Base-by-base conservation (phyloP, 2,797 vertebrate species). In the Bovichtus diacanthus region DNA sequence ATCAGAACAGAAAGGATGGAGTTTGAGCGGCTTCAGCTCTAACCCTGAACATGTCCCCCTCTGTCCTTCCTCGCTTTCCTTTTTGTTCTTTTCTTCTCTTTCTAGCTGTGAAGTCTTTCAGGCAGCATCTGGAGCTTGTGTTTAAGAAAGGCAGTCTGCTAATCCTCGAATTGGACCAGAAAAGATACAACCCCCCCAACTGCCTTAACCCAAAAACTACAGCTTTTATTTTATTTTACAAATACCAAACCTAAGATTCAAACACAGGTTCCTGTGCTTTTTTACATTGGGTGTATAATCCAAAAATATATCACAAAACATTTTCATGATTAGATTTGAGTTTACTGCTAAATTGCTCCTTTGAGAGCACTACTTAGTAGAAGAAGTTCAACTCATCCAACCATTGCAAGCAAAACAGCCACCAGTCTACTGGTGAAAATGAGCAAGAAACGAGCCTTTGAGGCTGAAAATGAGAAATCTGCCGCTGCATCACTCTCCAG, bases 51-150 rank as follows among this genome's bases (percentile, higher is more conserved):
- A 78, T 74, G 82, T 80, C 78, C 67, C 84, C 66, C 43, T 73
- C 81, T 69, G 58, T 67, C 74, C 69, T 55, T 62, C 68, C 19
- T 43, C 70, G 29, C 50, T 66, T 27, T 63, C 49, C 46, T 78
- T 85, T 84, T 80, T 87, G 41, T 88, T 80, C 67, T 61, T 73
- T 72, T 66, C 54, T 61, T 76, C 66, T 78, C 44, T 81, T 78
- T 80, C 67, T 64, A 56, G 73, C 78, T 73, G 71, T 72, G 63
- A 74, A 86, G 82, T 84, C 87, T 87, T 90, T 90, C 78, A 89
- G 71, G 74, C 69, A 79, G 78, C 87, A 87, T 84, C 82, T 84
- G 84, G 81, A 82, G 79, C 76, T 70, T 23, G 54, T 64, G 69
- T 82, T 88, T 85, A 56, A 83, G 56, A 82, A 76, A 82, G 18